phyloP scores from a whole-genome alignment of 2,797 vertebrate species.

The Buceros bicornis region DNA sequence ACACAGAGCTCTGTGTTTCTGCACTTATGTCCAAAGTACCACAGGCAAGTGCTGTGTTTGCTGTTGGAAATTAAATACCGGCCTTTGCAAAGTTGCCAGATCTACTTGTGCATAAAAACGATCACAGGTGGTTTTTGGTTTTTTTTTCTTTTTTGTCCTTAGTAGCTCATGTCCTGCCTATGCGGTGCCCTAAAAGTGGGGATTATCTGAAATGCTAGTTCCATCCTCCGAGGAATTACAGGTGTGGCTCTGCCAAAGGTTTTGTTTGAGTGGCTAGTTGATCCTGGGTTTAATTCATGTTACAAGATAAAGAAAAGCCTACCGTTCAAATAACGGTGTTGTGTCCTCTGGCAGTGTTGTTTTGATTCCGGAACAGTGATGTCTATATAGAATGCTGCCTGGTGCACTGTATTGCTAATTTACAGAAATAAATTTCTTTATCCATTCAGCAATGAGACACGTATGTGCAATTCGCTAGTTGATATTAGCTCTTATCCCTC shows the following conservation, averaged over 20 bases:
- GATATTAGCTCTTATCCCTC: constrained; percentile 69
- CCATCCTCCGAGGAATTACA: neutral
- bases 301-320: neutral
- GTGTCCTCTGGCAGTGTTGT: neutral
- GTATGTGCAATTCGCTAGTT: constrained; percentile 21
- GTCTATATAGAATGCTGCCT: neutral
- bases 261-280: neutral
- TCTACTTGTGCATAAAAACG: neutral
- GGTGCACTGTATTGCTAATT: constrained; percentile 51
- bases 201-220: neutral
- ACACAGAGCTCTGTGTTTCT: fast-evolving
- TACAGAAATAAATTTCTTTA: constrained; percentile 67
- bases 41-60: neutral
- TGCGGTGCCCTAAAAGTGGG: neutral
- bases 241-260: neutral
- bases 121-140: too few species aligned
- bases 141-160: neutral
- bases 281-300: neutral
- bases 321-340: neutral
- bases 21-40: fast-evolving
- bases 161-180: fast-evolving
- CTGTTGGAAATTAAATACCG: neutral
- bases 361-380: neutral
- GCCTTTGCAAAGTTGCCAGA: neutral
- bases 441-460: neutral